Evolutionary conservation across 1,140 invertebrate species (phyloP), one percentile per base, ranked within the genome.

Genomic region (Parasteatoda tepidariorum): DNA sequence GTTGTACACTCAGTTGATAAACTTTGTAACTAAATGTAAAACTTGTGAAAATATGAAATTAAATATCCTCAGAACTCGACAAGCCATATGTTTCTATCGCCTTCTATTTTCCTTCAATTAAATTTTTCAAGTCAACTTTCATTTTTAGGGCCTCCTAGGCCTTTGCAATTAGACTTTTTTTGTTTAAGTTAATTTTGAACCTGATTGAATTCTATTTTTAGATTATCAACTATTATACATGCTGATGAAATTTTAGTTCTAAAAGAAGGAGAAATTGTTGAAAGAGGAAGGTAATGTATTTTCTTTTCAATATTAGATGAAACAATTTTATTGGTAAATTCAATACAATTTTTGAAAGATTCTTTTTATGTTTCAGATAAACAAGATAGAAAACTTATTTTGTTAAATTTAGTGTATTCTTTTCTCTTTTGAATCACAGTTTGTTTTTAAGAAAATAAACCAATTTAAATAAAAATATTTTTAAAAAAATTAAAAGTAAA

Each of bases 231-330:
- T 0, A 93, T 98, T 84, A 95, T 98, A 85, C 94, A 98, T 88
- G 95, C 95, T 0, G 95, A 98, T 90, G 94, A 96, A 89, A 98
- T 98, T 85, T 89, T 98, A 2, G 96, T 98, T 0, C 89, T 98
- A 3, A 93, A 94, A 87, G 94, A 97, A 2, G 97, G 97, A 13
- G 92, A 94, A 89, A 96, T 98, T 85, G 92, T 95, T n/a, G 97
- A 98, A 89, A 91, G 95, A 48, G 97, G 97, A 89, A 94, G 91
- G 93, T 94, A 89, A 91, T 91, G 90, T 68, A 64, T 33, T 54
- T 66, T 24, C 33, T 30, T 67, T 41, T 67, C n/a, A 15, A 30
- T 24, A 6, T 67, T 22, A 59, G 24, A 59, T n/a, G n/a, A n/a
- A n/a, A n/a, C n/a, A n/a, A 70, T 84, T 67, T 3, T 34, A 22